phyloP scores from a whole-genome alignment of 2,888 invertebrate genomes.

The Meghimatium bilineatum region DNA sequence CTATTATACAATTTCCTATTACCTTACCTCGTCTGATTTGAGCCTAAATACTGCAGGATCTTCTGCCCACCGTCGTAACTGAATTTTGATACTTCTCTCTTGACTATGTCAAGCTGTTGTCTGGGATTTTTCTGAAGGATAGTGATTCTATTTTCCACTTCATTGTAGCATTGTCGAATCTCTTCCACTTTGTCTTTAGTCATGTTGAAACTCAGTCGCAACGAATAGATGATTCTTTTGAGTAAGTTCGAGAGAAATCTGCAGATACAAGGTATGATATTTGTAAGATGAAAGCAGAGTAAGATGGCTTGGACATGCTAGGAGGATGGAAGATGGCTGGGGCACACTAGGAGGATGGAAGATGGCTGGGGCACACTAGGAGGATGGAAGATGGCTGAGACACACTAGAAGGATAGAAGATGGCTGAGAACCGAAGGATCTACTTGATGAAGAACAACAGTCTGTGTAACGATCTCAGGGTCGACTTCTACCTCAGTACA shows the following conservation, averaged over 20 bases:
- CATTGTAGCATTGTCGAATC: constrained; percentile 55
- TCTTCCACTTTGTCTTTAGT: constrained; percentile 59
- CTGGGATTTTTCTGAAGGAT: constrained; percentile 55
- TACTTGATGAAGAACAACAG: too few species aligned
- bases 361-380: too few species aligned
- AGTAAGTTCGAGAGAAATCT: constrained; percentile 65
- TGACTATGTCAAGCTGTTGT: constrained; percentile 56
- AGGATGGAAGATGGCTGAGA: too few species aligned
- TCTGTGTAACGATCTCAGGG: too few species aligned
- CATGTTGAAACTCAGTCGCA: constrained; percentile 64
- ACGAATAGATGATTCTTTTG: constrained; percentile 59
- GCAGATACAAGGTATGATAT: background rate
- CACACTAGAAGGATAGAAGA: too few species aligned
- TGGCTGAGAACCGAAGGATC: too few species aligned
- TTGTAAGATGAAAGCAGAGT: too few species aligned
- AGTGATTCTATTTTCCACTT: constrained; percentile 54
- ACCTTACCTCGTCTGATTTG: background rate
- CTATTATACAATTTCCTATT: too few species aligned
- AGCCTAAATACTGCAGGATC: background rate
- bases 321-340: too few species aligned
- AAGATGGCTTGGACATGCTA: too few species aligned
- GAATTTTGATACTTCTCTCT: constrained; percentile 29
- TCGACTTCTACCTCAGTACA: too few species aligned
- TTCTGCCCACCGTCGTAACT: background rate
- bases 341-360: too few species aligned